Conservation (phyloP, 2,888 invertebrate species). For the Phengaris arion region DNA sequence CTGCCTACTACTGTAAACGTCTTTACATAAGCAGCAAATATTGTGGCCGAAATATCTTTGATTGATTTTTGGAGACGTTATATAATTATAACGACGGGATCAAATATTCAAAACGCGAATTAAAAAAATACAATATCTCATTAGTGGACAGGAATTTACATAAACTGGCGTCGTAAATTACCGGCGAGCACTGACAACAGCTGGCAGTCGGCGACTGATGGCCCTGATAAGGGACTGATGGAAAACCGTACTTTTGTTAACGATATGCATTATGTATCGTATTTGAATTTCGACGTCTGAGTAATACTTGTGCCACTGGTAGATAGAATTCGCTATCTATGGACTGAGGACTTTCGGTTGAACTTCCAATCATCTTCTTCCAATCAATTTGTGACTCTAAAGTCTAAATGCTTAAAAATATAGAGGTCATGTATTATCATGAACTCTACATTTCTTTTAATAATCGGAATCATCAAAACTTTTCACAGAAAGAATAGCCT, state of each 20-base stretch:
- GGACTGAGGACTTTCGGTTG: background rate
- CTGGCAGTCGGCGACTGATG: conserved; percentile 37
- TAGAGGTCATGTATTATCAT: no score
- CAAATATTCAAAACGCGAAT: conserved; percentile 6
- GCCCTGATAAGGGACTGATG: conserved; percentile 35
- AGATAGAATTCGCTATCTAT: background rate
- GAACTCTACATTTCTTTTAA: no score
- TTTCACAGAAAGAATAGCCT: no score
- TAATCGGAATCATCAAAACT: no score
- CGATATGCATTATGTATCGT: conserved; percentile 26
- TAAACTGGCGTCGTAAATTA: conserved; percentile 46
- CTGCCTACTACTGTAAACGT: no score
- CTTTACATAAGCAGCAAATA: no score
- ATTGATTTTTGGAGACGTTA: background rate
- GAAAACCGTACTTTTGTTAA: conserved; percentile 30
- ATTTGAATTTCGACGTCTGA: conserved; percentile 10
- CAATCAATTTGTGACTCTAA: no score
- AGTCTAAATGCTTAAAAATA: no score
- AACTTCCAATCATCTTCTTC: no score
- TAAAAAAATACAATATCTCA: conserved; percentile 43
- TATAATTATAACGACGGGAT: background rate
- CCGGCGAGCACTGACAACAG: conserved; percentile 41
- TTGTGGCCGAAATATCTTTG: no score
- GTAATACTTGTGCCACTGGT: background rate
- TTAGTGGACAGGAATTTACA: conserved; percentile 54